Evolutionary conservation across 2,888 invertebrate species (phyloP).

Genomic region (Subacronicta megacephala): DNA sequence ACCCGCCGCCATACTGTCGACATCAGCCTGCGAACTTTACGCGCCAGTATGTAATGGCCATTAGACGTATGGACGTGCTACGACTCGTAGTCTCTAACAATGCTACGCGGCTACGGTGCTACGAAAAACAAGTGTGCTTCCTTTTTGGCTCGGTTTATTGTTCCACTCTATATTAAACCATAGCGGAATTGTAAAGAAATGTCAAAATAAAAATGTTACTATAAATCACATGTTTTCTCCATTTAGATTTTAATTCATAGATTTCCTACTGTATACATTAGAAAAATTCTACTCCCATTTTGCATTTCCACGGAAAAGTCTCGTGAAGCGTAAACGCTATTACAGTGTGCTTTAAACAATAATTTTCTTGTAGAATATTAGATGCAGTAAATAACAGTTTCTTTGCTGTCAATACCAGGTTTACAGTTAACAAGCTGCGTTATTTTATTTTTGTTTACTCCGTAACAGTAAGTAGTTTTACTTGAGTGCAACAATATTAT

Average conservation of each 20-base stretch:
- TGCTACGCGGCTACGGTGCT: slow-evolving; percentile 60
- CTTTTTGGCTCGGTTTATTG: slow-evolving; percentile 53
- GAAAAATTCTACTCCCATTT: too few relatives aligned
- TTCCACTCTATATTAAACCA: slow-evolving; percentile 33
- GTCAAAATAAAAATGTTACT: slow-evolving; percentile 1
- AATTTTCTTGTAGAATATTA: slow-evolving; percentile 20
- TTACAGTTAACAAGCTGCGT: slow-evolving; percentile 26
- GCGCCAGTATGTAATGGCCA: slow-evolving; percentile 64
- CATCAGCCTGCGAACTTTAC: slow-evolving; percentile 6
- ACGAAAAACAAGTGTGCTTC: slow-evolving; percentile 60
- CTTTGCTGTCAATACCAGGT: slow-evolving; percentile 41
- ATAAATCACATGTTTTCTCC: too few relatives aligned
- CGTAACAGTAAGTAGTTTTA: background rate
- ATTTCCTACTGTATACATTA: too few relatives aligned
- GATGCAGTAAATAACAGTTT: slow-evolving; percentile 19
- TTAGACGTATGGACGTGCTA: slow-evolving; percentile 51
- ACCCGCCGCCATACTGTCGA: background rate
- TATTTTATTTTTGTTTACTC: slow-evolving; percentile 19
- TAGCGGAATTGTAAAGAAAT: slow-evolving; percentile 25
- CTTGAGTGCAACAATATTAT: background rate
- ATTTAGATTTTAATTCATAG: too few relatives aligned
- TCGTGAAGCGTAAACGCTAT: background rate
- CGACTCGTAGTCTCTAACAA: slow-evolving; percentile 57
- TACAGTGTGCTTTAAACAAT: background rate
- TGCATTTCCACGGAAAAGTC: background rate